phyloP scores from a whole-genome alignment of 2,797 vertebrate species.

The Mallotus villosus region DNA sequence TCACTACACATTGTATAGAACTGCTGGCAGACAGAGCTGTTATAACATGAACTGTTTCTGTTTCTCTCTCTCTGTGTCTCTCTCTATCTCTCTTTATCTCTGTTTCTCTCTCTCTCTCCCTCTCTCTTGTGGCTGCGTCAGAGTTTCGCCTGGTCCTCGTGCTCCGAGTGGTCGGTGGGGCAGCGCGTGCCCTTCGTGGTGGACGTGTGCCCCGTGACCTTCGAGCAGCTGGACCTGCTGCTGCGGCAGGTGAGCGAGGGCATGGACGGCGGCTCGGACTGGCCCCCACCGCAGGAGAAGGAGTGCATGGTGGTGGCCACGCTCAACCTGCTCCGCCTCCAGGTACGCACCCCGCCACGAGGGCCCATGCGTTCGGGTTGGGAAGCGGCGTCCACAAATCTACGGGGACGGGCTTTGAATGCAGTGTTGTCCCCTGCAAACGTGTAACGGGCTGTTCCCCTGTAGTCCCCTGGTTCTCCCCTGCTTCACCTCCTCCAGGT shows the following conservation, averaged over 20 bases:
- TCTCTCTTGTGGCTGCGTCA: slow-evolving; percentile 42
- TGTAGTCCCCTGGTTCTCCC: not conserved
- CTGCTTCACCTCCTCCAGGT: not conserved
- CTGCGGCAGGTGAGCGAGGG: slow-evolving; percentile 95
- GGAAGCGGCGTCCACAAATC: too few relatives aligned
- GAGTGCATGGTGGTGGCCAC: slow-evolving; percentile 97
- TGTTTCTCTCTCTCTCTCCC: too few relatives aligned
- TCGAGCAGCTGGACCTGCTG: slow-evolving; percentile 95
- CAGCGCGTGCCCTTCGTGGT: slow-evolving; percentile 96
- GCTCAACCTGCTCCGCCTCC: slow-evolving; percentile 90
- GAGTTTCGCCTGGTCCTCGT: slow-evolving; percentile 98
- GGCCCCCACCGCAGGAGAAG: slow-evolving; percentile 96
- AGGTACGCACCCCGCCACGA: slow-evolving; percentile 72
- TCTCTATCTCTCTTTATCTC: not conserved
- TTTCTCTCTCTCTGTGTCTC: too few relatives aligned
- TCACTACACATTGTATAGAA: too few relatives aligned
- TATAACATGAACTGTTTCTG: too few relatives aligned
- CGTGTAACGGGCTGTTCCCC: not conserved
- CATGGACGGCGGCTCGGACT: slow-evolving; percentile 96
- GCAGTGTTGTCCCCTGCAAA: too few relatives aligned
- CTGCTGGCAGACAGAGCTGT: too few relatives aligned
- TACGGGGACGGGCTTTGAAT: too few relatives aligned
- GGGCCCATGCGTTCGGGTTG: too few relatives aligned
- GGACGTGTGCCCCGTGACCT: slow-evolving; percentile 93
- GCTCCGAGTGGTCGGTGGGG: slow-evolving; percentile 97